A percentile compares a stretch with the other conserved stretches of the same genome.
phyloP scores from a whole-genome alignment of 2,888 invertebrate species.

The Dichetophora obliterata region DNA sequence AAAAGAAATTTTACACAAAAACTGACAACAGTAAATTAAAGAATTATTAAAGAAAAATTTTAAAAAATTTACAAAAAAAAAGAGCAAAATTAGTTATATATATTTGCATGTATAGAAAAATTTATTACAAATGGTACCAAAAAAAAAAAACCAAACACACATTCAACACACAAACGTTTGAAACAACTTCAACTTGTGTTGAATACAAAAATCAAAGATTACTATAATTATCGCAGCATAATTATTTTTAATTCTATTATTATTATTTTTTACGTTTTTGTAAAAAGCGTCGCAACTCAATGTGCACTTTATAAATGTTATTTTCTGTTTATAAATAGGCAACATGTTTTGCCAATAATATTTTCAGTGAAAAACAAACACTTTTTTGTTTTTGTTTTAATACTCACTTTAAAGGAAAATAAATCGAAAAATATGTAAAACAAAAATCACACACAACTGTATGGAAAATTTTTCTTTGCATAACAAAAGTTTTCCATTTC shows the following conservation, averaged over 20 bases:
- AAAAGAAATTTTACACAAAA: not conserved
- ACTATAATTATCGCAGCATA: conserved; percentile 50
- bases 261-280: not conserved
- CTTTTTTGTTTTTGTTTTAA: not conserved
- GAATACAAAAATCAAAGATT: conserved; percentile 41
- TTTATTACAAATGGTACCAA: not conserved
- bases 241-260: conserved; percentile 50
- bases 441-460: not conserved
- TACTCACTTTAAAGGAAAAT: conserved; percentile 5
- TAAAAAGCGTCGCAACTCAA: not conserved
- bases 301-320: not conserved
- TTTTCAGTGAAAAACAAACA: not conserved
- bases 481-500: not conserved
- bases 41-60: not conserved
- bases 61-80: not conserved
- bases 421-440: not conserved
- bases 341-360: not conserved
- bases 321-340: not conserved
- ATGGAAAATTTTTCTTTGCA: not conserved
- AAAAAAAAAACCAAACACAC: not conserved
- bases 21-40: not conserved
- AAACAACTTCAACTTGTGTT: not conserved
- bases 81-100: not conserved
- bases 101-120: not conserved
- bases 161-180: too few species aligned